Evolutionary conservation across 2,113 vertebrate genomes (phyloP), one percentile per base, ranked within the genome.

Genomic region (Semicossyphus pulcher): DNA sequence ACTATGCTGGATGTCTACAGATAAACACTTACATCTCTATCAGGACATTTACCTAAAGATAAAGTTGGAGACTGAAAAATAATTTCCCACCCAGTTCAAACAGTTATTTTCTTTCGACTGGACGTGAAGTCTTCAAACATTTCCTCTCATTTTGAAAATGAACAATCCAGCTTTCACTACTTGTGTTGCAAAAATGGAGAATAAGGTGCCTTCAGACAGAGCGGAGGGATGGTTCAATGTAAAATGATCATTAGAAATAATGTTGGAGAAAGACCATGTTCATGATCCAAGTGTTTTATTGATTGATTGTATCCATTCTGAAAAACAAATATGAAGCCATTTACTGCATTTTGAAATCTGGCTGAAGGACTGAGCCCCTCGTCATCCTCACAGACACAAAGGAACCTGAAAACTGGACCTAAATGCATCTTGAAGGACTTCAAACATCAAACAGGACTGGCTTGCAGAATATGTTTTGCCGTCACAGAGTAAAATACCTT

Each of bases 201-300:
- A 59, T 52, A 59, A 39, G 84, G 84, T 88, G 84, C 81, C 86
- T 90, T 88, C 74, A 66, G 76, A 78, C 26, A 18, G 39, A 54
- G 57, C 26, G 20, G 39, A 56, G 57, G 71, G 66, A 73, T 72
- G 69, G 74, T 68, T 49, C n/a, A 49, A 41, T 26, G 49, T 34
- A 6, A 57, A 37, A 25, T 23, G 14, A 61, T 39, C 6, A 3
- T 8, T 11, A 23, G 10, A 42, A 37, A 48, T 25, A n/a, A 66
- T 29, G 53, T 47, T 63, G 6, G 32, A 28, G 44, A 41, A 18
- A 39, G 10, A 49, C 31, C 20, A 32, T 31, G 1, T 65, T 58
- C 72, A 76, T 16, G 18, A 14, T 75, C 61, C 21, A 36, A 60
- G 26, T 26, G 12, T 42, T 10, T 29, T 10, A 10, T 21, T 15